These are phyloP conservation scores for Melospiza melodia DNA, from an alignment of 2,113 vertebrate genomes.

Conservation along the genomic window DNA sequence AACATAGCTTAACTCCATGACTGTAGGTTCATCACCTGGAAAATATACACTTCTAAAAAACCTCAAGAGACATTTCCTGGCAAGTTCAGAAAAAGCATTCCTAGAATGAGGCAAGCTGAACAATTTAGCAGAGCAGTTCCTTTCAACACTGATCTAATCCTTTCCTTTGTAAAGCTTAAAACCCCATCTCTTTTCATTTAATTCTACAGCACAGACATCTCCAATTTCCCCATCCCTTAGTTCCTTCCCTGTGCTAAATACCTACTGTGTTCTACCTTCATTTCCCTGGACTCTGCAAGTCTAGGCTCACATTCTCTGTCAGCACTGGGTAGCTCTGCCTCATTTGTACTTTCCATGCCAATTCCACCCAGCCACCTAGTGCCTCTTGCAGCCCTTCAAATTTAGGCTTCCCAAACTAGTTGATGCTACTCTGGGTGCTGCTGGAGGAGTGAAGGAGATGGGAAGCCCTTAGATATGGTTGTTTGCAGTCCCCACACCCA, in stretches of 20 bases:
- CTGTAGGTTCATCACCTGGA: not conserved
- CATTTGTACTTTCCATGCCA: not conserved
- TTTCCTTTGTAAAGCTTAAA: not conserved
- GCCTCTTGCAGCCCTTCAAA: not conserved
- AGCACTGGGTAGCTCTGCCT: not conserved
- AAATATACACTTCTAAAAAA: not conserved
- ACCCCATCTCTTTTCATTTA: not conserved
- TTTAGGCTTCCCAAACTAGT: not conserved
- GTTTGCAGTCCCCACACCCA: fast-evolving
- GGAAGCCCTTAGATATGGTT: fast-evolving
- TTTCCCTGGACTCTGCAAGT: not conserved
- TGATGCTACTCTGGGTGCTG: not conserved
- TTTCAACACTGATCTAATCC: not conserved
- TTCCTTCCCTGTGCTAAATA: fast-evolving
- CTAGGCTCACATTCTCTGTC: not conserved
- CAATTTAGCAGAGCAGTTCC: not conserved
- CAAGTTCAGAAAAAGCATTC: not conserved
- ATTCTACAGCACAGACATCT: not conserved
- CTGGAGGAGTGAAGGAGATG: not conserved
- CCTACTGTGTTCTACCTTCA: not conserved
- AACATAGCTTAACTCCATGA: not conserved
- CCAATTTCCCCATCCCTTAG: fast-evolving
- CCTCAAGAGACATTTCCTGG: not conserved
- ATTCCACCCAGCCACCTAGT: fast-evolving
- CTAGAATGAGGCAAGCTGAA: not conserved